phyloP scores from a whole-genome alignment of 2,113 vertebrate species.

The Takifugu bimaculatus region DNA sequence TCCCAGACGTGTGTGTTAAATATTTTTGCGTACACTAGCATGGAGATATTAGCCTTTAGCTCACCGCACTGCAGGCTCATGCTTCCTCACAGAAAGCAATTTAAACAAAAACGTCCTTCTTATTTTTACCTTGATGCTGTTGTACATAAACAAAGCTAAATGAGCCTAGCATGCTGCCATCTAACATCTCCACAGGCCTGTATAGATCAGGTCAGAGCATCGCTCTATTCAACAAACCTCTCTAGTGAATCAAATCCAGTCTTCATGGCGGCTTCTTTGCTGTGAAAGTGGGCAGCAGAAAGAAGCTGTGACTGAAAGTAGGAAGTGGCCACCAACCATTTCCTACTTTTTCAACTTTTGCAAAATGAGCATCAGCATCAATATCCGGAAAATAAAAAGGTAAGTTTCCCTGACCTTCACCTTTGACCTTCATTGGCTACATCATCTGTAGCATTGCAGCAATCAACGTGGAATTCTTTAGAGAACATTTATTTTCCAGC shows the following conservation, averaged over 20 bases:
- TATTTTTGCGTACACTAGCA: neutral
- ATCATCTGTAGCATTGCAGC: neutral
- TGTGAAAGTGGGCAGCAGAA: conserved; percentile 18
- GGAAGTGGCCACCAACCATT: conserved; percentile 21
- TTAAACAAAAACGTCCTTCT: no score
- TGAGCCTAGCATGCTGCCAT: no score
- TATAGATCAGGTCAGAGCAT: no score
- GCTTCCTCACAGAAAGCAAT: no score
- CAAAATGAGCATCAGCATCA: no score
- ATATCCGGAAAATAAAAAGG: no score
- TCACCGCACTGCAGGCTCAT: no score
- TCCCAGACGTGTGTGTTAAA: neutral
- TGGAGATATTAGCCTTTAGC: no score
- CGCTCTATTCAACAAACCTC: conserved; percentile 20
- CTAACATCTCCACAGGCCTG: no score
- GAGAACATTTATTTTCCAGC: neutral
- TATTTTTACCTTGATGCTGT: no score
- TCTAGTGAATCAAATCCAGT: conserved; percentile 8
- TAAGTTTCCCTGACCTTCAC: neutral
- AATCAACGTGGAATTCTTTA: no score
- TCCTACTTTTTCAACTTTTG: conserved; percentile 9
- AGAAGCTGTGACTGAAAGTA: conserved; percentile 20
- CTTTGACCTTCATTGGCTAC: neutral
- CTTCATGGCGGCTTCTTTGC: conserved; percentile 2
- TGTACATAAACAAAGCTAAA: no score